A percentile compares a stretch with the other conserved stretches of the same genome.
These are phyloP conservation scores for Macrophya annulata DNA, from an alignment of 2,888 invertebrate species.

Conservation along the genomic window DNA sequence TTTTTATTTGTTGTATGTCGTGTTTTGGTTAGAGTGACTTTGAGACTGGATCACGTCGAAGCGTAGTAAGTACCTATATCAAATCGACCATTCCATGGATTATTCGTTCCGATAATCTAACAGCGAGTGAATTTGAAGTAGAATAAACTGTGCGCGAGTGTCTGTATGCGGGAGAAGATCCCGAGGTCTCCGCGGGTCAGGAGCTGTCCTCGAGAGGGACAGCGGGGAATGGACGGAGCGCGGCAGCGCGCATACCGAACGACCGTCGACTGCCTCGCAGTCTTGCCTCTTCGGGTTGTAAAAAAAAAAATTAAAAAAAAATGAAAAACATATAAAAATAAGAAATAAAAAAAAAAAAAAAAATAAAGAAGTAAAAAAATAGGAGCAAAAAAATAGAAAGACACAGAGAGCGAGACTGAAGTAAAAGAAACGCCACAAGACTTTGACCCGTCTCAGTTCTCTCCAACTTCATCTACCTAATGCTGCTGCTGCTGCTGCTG, in stretches of 20 bases:
- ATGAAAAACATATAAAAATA: slow-evolving; percentile 12
- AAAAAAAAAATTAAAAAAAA: slow-evolving; percentile 48
- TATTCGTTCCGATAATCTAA: slow-evolving; percentile 27
- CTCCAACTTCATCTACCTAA: background rate
- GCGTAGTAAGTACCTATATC: background rate
- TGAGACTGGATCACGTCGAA: slow-evolving; percentile 2
- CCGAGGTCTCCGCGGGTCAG: slow-evolving; percentile 54
- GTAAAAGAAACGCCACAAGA: slow-evolving; percentile 61
- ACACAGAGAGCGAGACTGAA: background rate
- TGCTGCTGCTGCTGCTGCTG: background rate
- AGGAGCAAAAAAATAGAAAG: slow-evolving; percentile 40
- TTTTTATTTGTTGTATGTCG: background rate
- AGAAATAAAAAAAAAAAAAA: background rate
- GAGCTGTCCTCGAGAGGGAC: slow-evolving; percentile 55
- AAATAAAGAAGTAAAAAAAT: slow-evolving; percentile 20
- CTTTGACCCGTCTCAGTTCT: slow-evolving; percentile 68
- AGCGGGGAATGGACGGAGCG: slow-evolving; percentile 54
- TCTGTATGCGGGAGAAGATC: slow-evolving; percentile 47
- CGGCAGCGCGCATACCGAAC: slow-evolving; percentile 53
- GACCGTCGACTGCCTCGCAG: slow-evolving; percentile 54
- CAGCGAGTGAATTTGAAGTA: slow-evolving; percentile 42
- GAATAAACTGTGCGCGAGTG: background rate
- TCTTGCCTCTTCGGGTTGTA: slow-evolving; percentile 38
- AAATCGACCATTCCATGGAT: background rate
- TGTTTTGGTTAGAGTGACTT: background rate